Base-by-base conservation (phyloP, 2,888 invertebrate genomes). In the Metellina segmentata region DNA sequence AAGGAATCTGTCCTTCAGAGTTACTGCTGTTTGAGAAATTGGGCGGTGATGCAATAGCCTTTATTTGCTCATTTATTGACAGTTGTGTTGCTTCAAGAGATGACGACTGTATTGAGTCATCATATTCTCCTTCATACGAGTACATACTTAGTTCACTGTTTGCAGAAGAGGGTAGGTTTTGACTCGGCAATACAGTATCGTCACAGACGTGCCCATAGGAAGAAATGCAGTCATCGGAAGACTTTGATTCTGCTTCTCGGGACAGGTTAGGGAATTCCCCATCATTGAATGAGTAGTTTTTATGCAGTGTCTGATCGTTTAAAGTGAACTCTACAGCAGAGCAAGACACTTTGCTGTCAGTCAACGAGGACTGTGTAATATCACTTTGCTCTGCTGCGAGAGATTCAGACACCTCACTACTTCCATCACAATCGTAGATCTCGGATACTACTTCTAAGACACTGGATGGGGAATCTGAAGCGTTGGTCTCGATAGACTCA, bases 381-480 rank as follows among this genome's bases (percentile, higher is more conserved):
- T 70, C 49, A 78, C 72, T 79, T 53, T 85, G 83, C 7, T 71
- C 71, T 49, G 19, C 34, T 77, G 75, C 51, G 71, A 79, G 53
- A 71, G 78, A 90, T 72, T 83, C 78, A 16, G 89, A 77, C 0
- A 79, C 89, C 79, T 90, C 89, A 90, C 78, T 79, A 19, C 77
- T 90, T 49, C 51, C 78, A 74, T 88, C 88, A 74, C 74, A 52
- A 49, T 81, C 72, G 6, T 72, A 19, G 8, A 19, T 11, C 16
- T 51, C 52, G 51, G 72, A n/a, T 51, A 81, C 20, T 69, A 77
- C 77, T 20, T 81, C 72, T 51, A 69, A 13, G 82, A 53, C 78
- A 79, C 48, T 90, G 78, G 48, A 53, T 8, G 83, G 78, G 19
- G 70, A 82, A 72, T 51, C 49, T 61, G 82, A 75, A 34, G n/a